Evolutionary conservation across 2,113 vertebrate genomes (phyloP).

Genomic region (Plectropomus leopardus): DNA sequence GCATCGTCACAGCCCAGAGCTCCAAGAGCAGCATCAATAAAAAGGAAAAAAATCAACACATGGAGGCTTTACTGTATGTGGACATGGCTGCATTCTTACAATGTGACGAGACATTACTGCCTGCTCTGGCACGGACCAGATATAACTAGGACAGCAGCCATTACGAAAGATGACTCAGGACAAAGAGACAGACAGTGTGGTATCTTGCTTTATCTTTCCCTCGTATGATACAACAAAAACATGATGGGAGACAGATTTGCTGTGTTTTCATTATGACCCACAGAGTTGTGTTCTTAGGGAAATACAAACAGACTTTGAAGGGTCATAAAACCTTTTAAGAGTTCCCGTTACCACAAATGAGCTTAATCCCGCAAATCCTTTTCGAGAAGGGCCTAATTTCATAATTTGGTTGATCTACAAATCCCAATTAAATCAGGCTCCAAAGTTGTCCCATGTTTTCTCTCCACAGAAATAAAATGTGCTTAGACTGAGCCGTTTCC

Average conservation of each 20-base stretch:
- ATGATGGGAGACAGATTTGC: slow-evolving; percentile 25
- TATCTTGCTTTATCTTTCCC: slow-evolving; percentile 22
- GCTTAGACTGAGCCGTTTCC: slow-evolving; percentile 2
- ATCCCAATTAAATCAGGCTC: slow-evolving; percentile 35
- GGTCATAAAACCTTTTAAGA: slow-evolving; percentile 58
- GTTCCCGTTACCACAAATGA: slow-evolving; percentile 58
- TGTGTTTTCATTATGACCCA: slow-evolving; percentile 21
- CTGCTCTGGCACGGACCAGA: slow-evolving; percentile 33
- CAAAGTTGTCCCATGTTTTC: slow-evolving; percentile 18
- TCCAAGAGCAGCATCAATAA: slow-evolving; percentile 46
- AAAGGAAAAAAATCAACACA: slow-evolving; percentile 15
- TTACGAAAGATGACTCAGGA: slow-evolving; percentile 55
- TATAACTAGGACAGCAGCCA: slow-evolving; percentile 40
- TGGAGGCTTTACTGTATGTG: slow-evolving; percentile 33
- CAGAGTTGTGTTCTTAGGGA: slow-evolving; percentile 13
- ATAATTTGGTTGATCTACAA: slow-evolving; percentile 43
- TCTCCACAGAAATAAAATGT: slow-evolving; percentile 37
- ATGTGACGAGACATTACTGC: slow-evolving; percentile 44
- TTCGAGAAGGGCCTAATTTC: slow-evolving; percentile 23
- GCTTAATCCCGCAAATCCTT: slow-evolving; percentile 46
- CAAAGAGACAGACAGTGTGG: not conserved
- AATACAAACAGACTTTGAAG: slow-evolving; percentile 50
- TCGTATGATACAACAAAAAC: slow-evolving; percentile 19
- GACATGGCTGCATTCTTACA: slow-evolving; percentile 58
- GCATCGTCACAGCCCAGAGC: slow-evolving; percentile 66